Conservation (phyloP, 1,140 invertebrate species). For the Leptinotarsa defecta region DNA sequence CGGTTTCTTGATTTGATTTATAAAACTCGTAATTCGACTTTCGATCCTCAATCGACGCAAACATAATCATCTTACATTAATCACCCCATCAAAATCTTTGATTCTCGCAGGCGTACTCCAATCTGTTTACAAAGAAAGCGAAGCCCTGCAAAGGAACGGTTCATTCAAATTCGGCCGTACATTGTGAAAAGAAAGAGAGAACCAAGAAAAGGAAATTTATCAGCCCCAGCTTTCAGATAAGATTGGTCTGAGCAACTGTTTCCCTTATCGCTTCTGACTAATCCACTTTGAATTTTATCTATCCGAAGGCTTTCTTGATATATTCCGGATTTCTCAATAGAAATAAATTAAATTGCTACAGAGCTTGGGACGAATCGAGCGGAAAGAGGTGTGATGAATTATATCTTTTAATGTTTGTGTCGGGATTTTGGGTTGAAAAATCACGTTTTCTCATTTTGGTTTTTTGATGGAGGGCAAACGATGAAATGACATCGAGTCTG, state of each 20-base stretch:
- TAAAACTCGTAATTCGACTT: too few relatives aligned
- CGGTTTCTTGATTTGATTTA: too few relatives aligned
- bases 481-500: too few relatives aligned
- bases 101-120: neutral
- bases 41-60: too few relatives aligned
- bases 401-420: neutral
- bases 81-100: neutral
- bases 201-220: conserved; percentile 25
- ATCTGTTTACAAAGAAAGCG: neutral
- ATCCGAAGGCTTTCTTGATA: conserved; percentile 21
- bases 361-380: neutral
- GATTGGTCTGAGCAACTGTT: conserved; percentile 30
- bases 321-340: conserved; percentile 10
- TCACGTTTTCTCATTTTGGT: too few relatives aligned
- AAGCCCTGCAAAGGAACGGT: neutral
- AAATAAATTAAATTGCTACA: conserved; percentile 12
- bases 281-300: conserved; percentile 40
- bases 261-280: conserved; percentile 32
- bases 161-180: conserved; percentile 2
- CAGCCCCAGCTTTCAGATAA: conserved; percentile 33
- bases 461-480: too few relatives aligned
- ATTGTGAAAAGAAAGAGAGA: neutral
- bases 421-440: neutral
- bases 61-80: conserved; percentile 1
- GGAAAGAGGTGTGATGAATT: neutral